phyloP scores from a whole-genome alignment of 2,888 invertebrate genomes.

The Anagyrus pseudococci region DNA sequence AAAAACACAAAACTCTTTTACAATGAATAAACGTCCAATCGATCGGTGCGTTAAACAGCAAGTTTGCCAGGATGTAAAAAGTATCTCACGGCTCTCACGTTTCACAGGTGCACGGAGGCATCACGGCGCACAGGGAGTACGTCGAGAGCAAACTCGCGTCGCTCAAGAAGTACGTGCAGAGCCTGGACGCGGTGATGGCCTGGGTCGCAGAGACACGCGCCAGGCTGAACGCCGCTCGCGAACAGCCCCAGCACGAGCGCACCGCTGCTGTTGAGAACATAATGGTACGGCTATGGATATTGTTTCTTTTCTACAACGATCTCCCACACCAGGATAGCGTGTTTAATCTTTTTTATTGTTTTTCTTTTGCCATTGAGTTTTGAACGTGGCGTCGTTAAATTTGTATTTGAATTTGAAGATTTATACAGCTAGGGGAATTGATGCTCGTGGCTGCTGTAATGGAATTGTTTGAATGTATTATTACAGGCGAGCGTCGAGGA shows the following conservation, averaged over 20 bases:
- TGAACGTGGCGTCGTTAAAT: too few relatives aligned
- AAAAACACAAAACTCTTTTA: too few relatives aligned
- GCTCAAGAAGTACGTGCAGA: slow-evolving; percentile 66
- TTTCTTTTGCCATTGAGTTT: too few relatives aligned
- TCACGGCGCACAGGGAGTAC: slow-evolving; percentile 66
- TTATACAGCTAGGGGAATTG: too few relatives aligned
- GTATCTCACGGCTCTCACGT: too few relatives aligned
- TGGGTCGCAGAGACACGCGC: slow-evolving; percentile 66
- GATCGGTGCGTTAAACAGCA: too few relatives aligned
- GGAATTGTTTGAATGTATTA: not conserved
- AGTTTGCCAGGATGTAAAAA: too few relatives aligned
- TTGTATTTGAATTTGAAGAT: not conserved
- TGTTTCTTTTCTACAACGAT: too few relatives aligned
- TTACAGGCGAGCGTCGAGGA: slow-evolving; percentile 63
- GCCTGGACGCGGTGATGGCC: slow-evolving; percentile 66
- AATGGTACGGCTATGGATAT: slow-evolving; percentile 51
- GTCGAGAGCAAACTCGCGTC: slow-evolving; percentile 67
- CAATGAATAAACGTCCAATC: too few relatives aligned
- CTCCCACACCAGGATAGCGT: too few relatives aligned
- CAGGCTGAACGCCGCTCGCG: slow-evolving; percentile 61
- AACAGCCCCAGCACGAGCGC: slow-evolving; percentile 60
- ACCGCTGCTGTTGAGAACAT: slow-evolving; percentile 61
- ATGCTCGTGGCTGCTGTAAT: too few relatives aligned
- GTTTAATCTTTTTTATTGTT: too few relatives aligned
- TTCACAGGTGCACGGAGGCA: slow-evolving; percentile 61